Evolutionary conservation across 2,113 vertebrate species (phyloP), one percentile per base, ranked within the genome.

Genomic region (Pangasianodon hypophthalmus): DNA sequence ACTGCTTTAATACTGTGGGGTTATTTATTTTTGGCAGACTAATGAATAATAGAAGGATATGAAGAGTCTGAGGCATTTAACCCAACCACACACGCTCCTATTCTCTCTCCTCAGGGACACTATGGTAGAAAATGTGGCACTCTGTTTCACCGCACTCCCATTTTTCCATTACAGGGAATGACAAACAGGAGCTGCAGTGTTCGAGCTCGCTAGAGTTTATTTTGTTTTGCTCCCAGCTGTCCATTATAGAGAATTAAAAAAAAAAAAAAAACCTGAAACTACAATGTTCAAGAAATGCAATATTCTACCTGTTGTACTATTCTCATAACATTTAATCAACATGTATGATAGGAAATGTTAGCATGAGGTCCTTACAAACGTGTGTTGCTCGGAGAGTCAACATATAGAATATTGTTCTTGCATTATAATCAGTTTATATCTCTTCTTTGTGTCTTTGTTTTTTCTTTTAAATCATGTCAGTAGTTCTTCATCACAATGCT

Each of bases 11-110:
- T 58, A 83, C n/a, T 54, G n/a, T 82, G n/a, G 3, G n/a, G 6
- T 32, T 54, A 2, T 24, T 44, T 14, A 19, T 77, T 77, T 58
- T 26, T 18, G 32, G 26, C 6, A 48, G 6, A 46, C 26, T 54
- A 73, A 87, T 79, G 10, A 87, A 73, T 73, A 41, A 86, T 71
- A 48, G 14, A 86, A 71, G 11, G 37, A 21, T 86, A 21, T 86
- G n/a, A 13, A 37, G 29, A 75, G 52, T 41, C 46, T 13, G 48
- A 71, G n/a, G 50, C 18, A 69, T 86, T 41, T 73, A 54, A 37
- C 29, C 6, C 9, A 48, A 41, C 16, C 48, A 73, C 64, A 73
- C 64, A 86, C 64, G 56, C 24, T 60, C 86, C 16, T 58, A 3
- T 29, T 32, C 4, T 56, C 69, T 56, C 14, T 87, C 54, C 54